phyloP scores from a whole-genome alignment of 2,113 vertebrate genomes.

The Pluvianellus socialis region DNA sequence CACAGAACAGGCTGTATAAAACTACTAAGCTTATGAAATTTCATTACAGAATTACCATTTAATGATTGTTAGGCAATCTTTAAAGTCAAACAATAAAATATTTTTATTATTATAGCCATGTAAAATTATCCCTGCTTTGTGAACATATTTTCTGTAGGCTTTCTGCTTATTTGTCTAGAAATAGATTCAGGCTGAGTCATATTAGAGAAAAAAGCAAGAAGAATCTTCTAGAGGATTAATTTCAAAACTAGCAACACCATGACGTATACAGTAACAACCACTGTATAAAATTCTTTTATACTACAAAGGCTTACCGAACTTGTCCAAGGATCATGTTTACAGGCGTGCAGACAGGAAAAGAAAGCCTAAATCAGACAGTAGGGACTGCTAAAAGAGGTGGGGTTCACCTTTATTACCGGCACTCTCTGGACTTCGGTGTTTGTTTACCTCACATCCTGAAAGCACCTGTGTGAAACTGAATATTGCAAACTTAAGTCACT shows the following conservation, averaged over 20 bases:
- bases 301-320: background rate
- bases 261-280: background rate
- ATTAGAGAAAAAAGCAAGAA: background rate
- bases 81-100: background rate
- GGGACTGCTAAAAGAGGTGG: background rate
- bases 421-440: background rate
- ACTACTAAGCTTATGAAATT: background rate
- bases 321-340: background rate
- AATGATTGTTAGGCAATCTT: background rate
- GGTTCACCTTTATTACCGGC: background rate
- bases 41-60: conserved; percentile 28
- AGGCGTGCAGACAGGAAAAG: background rate
- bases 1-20: conserved; percentile 9
- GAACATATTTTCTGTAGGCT: background rate
- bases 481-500: background rate
- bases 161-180: background rate
- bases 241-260: background rate
- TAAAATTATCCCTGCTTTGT: conserved; percentile 11
- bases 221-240: background rate
- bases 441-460: background rate
- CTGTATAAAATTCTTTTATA: background rate
- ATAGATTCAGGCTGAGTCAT: background rate
- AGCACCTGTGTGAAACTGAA: background rate
- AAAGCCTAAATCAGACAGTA: background rate
- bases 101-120: background rate